These are phyloP conservation scores for Podilymbus podiceps DNA, from an alignment of 2,113 vertebrate species.

Conservation along the genomic window DNA sequence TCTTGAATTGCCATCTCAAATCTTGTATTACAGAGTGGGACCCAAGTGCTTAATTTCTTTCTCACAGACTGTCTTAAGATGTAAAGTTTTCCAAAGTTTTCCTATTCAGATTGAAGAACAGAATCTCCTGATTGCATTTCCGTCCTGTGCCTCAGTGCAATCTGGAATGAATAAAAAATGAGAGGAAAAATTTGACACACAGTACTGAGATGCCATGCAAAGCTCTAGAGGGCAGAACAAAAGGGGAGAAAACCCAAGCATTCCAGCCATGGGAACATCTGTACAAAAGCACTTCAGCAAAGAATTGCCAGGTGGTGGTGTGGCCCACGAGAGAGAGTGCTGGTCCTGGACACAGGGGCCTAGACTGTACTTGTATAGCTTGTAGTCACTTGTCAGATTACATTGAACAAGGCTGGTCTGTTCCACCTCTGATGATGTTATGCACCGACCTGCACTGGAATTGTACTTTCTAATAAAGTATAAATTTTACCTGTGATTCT, in stretches of 20 bases:
- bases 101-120: neutral
- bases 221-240: constrained; percentile 24
- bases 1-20: neutral
- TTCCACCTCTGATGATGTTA: neutral
- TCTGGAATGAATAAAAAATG: constrained; percentile 38
- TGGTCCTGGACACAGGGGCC: fast-evolving
- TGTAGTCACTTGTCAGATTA: neutral
- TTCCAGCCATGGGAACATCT: constrained; percentile 49
- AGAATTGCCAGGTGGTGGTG: neutral
- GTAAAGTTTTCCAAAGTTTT: neutral
- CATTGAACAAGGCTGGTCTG: neutral
- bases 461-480: neutral
- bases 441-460: neutral
- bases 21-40: neutral
- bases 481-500: neutral
- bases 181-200: constrained; percentile 19
- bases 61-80: neutral
- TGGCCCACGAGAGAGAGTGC: neutral
- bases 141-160: neutral
- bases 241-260: neutral
- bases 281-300: neutral
- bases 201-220: constrained; percentile 18
- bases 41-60: neutral
- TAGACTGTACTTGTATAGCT: fast-evolving
- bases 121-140: neutral